phyloP scores from a whole-genome alignment of 2,797 vertebrate genomes.

The Syndactyla subalaris region DNA sequence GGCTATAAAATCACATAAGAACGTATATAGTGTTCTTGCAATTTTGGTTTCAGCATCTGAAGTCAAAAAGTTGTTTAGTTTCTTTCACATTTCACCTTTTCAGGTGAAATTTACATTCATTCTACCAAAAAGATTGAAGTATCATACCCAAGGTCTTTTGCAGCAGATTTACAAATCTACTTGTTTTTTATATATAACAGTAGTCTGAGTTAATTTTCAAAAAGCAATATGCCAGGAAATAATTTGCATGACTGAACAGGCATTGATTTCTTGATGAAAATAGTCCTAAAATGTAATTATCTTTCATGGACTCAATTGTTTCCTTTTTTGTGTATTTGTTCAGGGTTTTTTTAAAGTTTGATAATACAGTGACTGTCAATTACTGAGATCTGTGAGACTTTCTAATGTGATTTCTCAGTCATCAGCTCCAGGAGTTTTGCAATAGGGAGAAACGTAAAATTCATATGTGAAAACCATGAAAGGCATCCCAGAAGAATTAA shows the following conservation, averaged over 20 bases:
- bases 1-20: neutral
- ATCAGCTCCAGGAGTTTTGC: neutral
- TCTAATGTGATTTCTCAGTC: neutral
- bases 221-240: neutral
- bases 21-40: neutral
- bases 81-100: neutral
- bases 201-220: neutral
- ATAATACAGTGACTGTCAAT: neutral
- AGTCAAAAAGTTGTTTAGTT: neutral
- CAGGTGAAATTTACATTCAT: neutral
- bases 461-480: neutral
- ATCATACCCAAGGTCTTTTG: neutral
- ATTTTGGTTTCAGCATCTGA: neutral
- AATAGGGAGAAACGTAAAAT: neutral
- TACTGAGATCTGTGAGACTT: neutral
- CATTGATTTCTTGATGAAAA: slow-evolving; percentile 8
- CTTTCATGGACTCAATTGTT: neutral
- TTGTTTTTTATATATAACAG: neutral
- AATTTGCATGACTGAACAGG: neutral
- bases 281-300: neutral
- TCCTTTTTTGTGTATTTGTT: neutral
- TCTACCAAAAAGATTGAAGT: neutral
- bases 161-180: neutral
- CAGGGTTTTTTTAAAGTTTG: neutral
- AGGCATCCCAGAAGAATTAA: neutral